These are phyloP conservation scores for Laticauda laticaudata DNA, from an alignment of 2,113 vertebrate species.

Conservation along the genomic window DNA sequence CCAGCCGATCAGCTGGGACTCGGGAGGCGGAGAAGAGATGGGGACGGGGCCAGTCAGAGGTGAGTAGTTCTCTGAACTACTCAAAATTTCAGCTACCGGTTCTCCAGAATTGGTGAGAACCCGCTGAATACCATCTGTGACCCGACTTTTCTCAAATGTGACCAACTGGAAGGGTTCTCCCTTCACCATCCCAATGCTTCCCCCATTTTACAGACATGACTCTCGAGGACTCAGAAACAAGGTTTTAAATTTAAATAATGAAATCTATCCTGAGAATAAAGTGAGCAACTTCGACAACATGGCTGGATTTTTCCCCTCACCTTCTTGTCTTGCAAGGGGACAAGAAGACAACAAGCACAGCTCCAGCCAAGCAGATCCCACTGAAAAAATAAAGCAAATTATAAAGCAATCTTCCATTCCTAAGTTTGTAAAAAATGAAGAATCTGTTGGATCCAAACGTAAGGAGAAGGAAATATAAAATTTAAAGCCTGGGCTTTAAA, in stretches of 20 bases:
- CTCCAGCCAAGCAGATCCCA: background rate
- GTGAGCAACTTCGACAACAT: background rate
- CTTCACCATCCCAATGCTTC: too few relatives aligned
- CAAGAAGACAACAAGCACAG: too few relatives aligned
- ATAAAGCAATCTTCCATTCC: background rate
- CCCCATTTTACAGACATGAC: background rate
- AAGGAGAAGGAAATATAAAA: background rate
- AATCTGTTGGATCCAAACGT: background rate
- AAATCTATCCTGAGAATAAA: background rate
- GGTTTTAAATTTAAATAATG: too few relatives aligned
- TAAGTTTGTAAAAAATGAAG: background rate
- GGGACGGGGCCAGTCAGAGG: too few relatives aligned
- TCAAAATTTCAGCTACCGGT: too few relatives aligned
- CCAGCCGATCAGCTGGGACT: too few relatives aligned
- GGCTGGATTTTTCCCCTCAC: background rate
- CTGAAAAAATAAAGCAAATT: background rate
- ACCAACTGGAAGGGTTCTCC: too few relatives aligned
- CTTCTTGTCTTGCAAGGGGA: too few relatives aligned
- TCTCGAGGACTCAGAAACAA: background rate
- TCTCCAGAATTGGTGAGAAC: too few relatives aligned
- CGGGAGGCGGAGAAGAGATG: too few relatives aligned
- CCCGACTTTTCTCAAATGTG: background rate
- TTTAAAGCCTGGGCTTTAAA: background rate
- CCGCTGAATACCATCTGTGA: too few relatives aligned
- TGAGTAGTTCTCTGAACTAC: too few relatives aligned